Evolutionary conservation across 2,888 invertebrate species (phyloP).

Genomic region (Tupiocoris notatus): DNA sequence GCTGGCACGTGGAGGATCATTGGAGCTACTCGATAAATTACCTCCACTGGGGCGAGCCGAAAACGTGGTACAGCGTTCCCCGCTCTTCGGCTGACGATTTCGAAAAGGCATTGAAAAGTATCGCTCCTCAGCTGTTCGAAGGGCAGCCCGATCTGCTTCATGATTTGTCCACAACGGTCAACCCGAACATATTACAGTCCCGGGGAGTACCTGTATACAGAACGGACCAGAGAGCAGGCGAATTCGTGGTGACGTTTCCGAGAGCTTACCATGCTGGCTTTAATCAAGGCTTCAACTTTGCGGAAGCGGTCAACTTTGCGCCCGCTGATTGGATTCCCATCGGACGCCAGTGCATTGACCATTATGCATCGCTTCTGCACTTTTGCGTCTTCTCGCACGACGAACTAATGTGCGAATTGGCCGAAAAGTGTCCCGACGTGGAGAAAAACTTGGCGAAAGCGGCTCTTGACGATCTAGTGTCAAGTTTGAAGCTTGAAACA

Average conservation of each 20-base stretch:
- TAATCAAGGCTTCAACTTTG: slow-evolving; percentile 99
- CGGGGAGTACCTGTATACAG: slow-evolving; percentile 65
- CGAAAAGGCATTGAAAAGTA: slow-evolving; percentile 90
- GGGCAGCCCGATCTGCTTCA: slow-evolving; percentile 94
- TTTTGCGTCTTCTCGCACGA: slow-evolving; percentile 99
- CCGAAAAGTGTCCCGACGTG: slow-evolving; percentile 77
- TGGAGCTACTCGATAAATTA: slow-evolving; percentile 99
- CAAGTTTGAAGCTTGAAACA: slow-evolving; percentile 84
- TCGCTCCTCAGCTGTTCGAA: slow-evolving; percentile 95
- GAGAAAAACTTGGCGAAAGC: slow-evolving; percentile 87
- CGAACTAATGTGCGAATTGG: slow-evolving; percentile 96
- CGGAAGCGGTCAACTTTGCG: slow-evolving; percentile 99
- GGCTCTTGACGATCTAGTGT: slow-evolving; percentile 86
- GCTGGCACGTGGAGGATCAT: slow-evolving; percentile 99
- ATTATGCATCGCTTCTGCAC: slow-evolving; percentile 87
- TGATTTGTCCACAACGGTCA: slow-evolving; percentile 97
- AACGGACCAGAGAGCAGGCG: slow-evolving; percentile 95
- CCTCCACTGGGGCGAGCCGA: slow-evolving; percentile 98
- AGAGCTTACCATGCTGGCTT: slow-evolving; percentile 99
- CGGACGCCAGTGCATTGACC: slow-evolving; percentile 90
- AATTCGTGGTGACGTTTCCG: slow-evolving; percentile 99
- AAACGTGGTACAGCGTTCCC: slow-evolving; percentile 97
- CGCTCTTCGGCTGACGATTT: slow-evolving; percentile 89
- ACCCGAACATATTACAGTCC: slow-evolving; percentile 90
- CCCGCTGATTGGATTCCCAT: slow-evolving; percentile 97